A percentile compares a stretch with the other conserved stretches of the same genome.
phyloP scores from a whole-genome alignment of 2,113 vertebrate genomes.

The Ptyas mucosa region DNA sequence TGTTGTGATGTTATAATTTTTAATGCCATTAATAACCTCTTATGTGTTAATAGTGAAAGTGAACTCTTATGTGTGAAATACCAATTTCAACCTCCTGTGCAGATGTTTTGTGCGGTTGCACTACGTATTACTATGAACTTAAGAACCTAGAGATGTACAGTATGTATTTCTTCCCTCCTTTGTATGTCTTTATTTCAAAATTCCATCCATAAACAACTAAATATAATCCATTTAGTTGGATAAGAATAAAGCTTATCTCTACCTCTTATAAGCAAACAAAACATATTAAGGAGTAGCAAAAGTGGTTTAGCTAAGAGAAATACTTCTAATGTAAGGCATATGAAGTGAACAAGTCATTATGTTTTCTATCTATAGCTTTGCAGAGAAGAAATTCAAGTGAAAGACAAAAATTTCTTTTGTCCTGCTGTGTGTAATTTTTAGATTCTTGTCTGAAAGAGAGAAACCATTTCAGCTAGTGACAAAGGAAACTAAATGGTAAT shows the following conservation, averaged over 20 bases:
- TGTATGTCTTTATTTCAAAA: neutral
- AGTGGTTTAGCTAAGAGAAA: neutral
- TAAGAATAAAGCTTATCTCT: neutral
- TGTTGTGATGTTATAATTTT: too few species aligned
- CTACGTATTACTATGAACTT: neutral
- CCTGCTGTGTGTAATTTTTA: neutral
- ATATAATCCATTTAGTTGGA: neutral
- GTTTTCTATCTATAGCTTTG: neutral
- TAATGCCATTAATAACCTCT: too few species aligned
- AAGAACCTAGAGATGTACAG: neutral
- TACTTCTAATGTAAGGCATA: neutral
- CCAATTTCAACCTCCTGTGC: neutral
- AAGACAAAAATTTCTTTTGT: neutral
- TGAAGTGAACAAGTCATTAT: neutral
- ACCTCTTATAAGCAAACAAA: neutral
- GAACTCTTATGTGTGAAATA: neutral
- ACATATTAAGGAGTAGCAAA: neutral
- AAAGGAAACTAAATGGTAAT: constrained; percentile 7
- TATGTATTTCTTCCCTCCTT: neutral
- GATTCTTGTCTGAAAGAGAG: neutral
- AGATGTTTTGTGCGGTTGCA: neutral
- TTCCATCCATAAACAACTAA: neutral
- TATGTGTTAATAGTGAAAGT: neutral
- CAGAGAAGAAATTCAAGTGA: neutral
- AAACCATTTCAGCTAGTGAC: neutral